These are phyloP conservation scores for cattle (Bos taurus) DNA, from an alignment of 2,113 vertebrate species.

Conservation along the genomic window DNA sequence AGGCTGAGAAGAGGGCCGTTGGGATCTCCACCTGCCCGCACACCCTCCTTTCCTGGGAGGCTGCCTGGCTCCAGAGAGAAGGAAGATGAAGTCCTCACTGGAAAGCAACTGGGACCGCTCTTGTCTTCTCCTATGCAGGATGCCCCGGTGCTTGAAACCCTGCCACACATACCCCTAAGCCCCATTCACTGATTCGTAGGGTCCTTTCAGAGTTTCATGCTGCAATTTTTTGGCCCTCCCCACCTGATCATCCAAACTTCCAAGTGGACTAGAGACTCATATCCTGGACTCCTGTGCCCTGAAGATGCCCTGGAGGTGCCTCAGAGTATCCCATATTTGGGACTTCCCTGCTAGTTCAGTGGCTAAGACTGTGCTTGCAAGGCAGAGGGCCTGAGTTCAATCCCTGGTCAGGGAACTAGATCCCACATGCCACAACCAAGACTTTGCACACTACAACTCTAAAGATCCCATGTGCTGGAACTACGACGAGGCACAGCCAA, in stretches of 20 bases:
- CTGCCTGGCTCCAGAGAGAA: background rate
- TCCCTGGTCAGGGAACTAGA: background rate
- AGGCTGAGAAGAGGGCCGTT: background rate
- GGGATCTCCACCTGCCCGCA: background rate
- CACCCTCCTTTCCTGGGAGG: background rate
- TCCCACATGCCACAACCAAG: background rate
- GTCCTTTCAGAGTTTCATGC: background rate
- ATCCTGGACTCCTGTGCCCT: background rate
- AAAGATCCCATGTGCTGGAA: background rate
- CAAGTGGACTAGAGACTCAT: background rate
- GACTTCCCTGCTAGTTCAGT: background rate
- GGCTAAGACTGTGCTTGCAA: background rate
- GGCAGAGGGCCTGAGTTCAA: background rate
- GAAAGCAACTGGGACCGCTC: background rate
- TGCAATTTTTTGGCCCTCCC: background rate
- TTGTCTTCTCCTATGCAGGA: background rate
- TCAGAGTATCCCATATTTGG: background rate
- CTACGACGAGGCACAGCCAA: background rate
- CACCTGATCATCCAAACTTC: background rate
- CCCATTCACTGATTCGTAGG: background rate
- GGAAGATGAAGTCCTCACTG: background rate
- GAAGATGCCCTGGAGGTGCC: background rate
- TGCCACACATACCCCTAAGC: background rate
- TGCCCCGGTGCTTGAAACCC: background rate
- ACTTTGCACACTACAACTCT: background rate